These are phyloP conservation scores for Pandion haliaetus DNA, from an alignment of 2,113 vertebrate species.

Conservation along the genomic window DNA sequence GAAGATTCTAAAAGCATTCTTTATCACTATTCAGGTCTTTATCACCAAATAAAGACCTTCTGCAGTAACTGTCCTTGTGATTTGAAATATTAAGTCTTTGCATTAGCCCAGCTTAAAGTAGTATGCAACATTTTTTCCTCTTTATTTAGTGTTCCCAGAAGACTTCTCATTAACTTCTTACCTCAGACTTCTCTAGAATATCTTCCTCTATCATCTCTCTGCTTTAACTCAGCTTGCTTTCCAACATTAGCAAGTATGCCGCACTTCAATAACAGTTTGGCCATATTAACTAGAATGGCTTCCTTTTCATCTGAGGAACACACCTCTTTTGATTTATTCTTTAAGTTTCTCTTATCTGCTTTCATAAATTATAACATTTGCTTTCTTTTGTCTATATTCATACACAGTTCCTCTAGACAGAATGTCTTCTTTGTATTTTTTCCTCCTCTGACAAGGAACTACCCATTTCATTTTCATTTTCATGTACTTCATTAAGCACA, in stretches of 20 bases:
- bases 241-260: background rate
- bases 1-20: background rate
- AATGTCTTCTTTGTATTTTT: background rate
- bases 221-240: background rate
- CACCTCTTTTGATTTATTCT: background rate
- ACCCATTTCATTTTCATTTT: background rate
- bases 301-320: background rate
- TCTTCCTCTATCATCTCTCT: background rate
- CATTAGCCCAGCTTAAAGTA: background rate
- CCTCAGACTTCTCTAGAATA: background rate
- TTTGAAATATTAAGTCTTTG: background rate
- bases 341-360: background rate
- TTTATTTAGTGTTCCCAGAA: background rate
- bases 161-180: background rate
- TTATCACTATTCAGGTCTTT: background rate
- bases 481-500: background rate
- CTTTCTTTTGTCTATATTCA: background rate
- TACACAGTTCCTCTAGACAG: background rate
- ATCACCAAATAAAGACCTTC: background rate
- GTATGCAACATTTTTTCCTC: background rate
- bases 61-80: background rate
- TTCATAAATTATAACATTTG: background rate
- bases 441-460: background rate
- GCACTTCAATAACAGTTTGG: background rate
- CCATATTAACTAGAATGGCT: background rate